Evolutionary conservation across 2,797 vertebrate species (phyloP).

Genomic region (Chelon auratus): DNA sequence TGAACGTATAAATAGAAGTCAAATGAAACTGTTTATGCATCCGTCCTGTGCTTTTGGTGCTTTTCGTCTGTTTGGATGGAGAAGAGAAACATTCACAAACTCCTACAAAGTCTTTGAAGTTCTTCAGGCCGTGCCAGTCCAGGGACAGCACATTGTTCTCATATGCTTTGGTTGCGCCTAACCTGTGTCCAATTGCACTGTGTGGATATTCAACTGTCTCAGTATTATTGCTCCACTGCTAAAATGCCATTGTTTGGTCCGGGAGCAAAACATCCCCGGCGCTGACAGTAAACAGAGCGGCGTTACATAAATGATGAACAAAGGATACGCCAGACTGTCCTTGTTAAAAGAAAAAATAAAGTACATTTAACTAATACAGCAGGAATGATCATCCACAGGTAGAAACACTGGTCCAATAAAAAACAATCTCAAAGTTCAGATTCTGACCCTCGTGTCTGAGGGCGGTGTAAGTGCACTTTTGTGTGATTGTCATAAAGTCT

Average conservation of each 20-base stretch:
- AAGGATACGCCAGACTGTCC: slow-evolving; percentile 41
- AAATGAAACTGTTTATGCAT: slow-evolving; percentile 70
- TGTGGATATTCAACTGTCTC: slow-evolving; percentile 60
- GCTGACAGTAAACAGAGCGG: slow-evolving; percentile 35
- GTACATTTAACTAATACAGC: slow-evolving; percentile 68
- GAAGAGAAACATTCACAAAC: slow-evolving; percentile 69
- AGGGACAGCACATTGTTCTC: slow-evolving; percentile 73
- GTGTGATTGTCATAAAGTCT: slow-evolving; percentile 23
- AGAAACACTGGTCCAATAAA: slow-evolving; percentile 71
- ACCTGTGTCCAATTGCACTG: slow-evolving; percentile 76
- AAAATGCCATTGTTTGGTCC: slow-evolving; percentile 62
- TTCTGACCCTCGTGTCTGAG: slow-evolving; percentile 38
- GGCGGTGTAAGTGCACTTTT: slow-evolving; percentile 65
- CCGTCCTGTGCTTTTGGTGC: slow-evolving; percentile 61
- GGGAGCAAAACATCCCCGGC: slow-evolving; percentile 41
- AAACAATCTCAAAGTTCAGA: slow-evolving; percentile 38
- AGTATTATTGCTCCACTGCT: slow-evolving; percentile 44
- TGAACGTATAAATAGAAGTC: slow-evolving; percentile 66
- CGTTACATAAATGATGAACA: slow-evolving; percentile 28
- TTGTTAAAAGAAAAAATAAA: slow-evolving; percentile 29
- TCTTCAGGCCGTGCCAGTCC: slow-evolving; percentile 73
- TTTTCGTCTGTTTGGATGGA: slow-evolving; percentile 67
- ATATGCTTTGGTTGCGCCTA: slow-evolving; percentile 74
- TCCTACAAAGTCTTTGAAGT: slow-evolving; percentile 73
- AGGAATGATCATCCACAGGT: slow-evolving; percentile 81